Base-by-base conservation (phyloP, 2,113 vertebrate genomes). In the Morone chrysops region DNA sequence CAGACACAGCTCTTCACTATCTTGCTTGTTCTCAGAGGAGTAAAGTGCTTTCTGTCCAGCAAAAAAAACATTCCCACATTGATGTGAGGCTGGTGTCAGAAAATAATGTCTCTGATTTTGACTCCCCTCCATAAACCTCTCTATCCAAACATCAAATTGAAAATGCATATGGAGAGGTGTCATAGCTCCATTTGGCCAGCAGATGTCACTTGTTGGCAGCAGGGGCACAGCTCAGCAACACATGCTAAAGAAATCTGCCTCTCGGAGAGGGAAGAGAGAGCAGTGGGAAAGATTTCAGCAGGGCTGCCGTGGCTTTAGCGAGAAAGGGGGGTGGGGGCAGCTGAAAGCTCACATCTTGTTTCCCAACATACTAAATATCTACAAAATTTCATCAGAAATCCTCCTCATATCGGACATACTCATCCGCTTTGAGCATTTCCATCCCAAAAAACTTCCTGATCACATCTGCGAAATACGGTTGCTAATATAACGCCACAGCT, bases 191-290 rank as follows among this genome's bases (percentile, higher is more conserved):
- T 63, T 74, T 45, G 91, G 74, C 92, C 92, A 83, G 57, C 93
- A 93, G 93, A 90, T 92, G 93, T 88, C 90, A 75, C 90, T 88
- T 92, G 86, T 77, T 82, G 88, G 90, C 87, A 92, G 85, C n/a
- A 22, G 72, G 81, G 73, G 67, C 22, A 56, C 50, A 7, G 53
- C n/a, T 47, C 69, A 68, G 65, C 78, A 83, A 88, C 90, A 89
- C 88, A 93, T 89, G 90, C 80, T 85, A 89, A 91, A 91, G 78
- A 87, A 81, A 90, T 90, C 84, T 86, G 85, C 77, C 72, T 88
- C 75, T 86, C 5, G 18, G 62, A 68, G 66, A 79, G 76, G 66
- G 66, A 43, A 62, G 48, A 61, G 80, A 67, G 61, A 89, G 78
- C 70, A 79, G 70, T 70, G 85, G 89, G 83, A 80, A 72, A 76